Evolutionary conservation across 2,113 vertebrate genomes (phyloP), one percentile per base, ranked within the genome.

Genomic region (Phylloscopus trochilus): DNA sequence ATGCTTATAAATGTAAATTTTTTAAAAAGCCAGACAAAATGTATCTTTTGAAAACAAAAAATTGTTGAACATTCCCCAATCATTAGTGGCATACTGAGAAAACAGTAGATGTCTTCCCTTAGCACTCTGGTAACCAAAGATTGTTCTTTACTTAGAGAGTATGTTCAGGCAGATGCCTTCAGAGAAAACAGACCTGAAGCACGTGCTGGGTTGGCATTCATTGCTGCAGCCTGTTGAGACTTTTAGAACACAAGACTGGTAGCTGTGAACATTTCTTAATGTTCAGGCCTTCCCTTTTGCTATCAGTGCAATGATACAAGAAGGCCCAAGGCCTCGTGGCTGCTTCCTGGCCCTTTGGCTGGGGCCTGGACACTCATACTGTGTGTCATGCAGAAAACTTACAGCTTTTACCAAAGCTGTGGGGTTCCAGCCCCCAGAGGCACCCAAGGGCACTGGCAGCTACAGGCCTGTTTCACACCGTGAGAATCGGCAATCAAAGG

Each of bases 321-420:
- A 21, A 81, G 67, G 77, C 35, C 13, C 55, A 55, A 47, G 52
- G 72, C 33, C 63, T 46, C 0, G 1, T 8, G 62, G 70, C 66
- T 79, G 49, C 87, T 46, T 24, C 49, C 43, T 5, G 7, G 35
- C 35, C 58, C 77, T 88, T n/a, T 47, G n/a, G 20, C 7, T 59
- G 72, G 75, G 31, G 43, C 22, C 9, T 0, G 0, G 28, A 31
- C 47, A 21, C n/a, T 67, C 22, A 13, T 2, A 41, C 9, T 0
- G 2, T 3, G 33, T 1, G 0, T n/a, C 76, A 41, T 6, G 69
- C 13, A 66, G 21, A 24, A 58, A 62, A 55, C 37, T 27, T 18
- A 23, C 18, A 86, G 67, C 27, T 69, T 47, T 69, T 43, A 30
- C 51, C 72, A 92, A 78, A 63, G 3, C 31, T 35, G 21, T 2